Evolutionary conservation across 2,888 invertebrate genomes (phyloP).

Genomic region (Fragum whitleyi): DNA sequence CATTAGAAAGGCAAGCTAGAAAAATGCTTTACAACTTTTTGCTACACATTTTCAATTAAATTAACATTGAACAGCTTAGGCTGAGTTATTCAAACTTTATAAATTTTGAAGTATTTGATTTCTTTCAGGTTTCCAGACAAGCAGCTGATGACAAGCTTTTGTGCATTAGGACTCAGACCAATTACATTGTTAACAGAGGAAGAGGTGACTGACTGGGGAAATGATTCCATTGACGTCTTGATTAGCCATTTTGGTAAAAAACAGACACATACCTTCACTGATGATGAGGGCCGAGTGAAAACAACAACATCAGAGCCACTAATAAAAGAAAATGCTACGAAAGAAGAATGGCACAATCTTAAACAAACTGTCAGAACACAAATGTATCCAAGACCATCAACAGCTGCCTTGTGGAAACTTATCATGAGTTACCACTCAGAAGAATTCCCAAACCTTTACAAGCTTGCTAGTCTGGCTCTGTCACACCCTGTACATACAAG

Average conservation of each 20-base stretch:
- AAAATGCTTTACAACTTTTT: too few relatives aligned
- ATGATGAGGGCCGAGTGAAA: conserved; percentile 2
- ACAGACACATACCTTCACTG: conserved; percentile 33
- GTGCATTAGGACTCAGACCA: too few relatives aligned
- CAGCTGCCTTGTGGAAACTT: conserved; percentile 38
- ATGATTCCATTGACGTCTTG: conserved; percentile 41
- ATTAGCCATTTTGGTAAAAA: conserved; percentile 37
- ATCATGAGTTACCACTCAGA: conserved; percentile 37
- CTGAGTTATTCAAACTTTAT: too few relatives aligned
- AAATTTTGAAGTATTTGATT: too few relatives aligned
- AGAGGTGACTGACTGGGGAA: conserved; percentile 43
- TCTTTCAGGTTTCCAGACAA: too few relatives aligned
- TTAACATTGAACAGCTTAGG: too few relatives aligned
- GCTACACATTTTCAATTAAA: too few relatives aligned
- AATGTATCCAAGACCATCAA: conserved; percentile 9
- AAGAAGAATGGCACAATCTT: conserved; percentile 40
- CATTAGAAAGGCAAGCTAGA: too few relatives aligned
- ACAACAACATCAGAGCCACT: conserved; percentile 19
- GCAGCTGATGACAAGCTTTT: too few relatives aligned
- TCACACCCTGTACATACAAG: conserved; percentile 49
- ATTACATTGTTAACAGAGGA: conserved; percentile 43
- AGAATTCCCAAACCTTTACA: conserved; percentile 45
- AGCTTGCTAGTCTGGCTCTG: conserved; percentile 36
- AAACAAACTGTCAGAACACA: conserved; percentile 41
- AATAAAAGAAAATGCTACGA: conserved; percentile 17